phyloP scores from a whole-genome alignment of 1,140 invertebrate species.

The Olivierus martensii region DNA sequence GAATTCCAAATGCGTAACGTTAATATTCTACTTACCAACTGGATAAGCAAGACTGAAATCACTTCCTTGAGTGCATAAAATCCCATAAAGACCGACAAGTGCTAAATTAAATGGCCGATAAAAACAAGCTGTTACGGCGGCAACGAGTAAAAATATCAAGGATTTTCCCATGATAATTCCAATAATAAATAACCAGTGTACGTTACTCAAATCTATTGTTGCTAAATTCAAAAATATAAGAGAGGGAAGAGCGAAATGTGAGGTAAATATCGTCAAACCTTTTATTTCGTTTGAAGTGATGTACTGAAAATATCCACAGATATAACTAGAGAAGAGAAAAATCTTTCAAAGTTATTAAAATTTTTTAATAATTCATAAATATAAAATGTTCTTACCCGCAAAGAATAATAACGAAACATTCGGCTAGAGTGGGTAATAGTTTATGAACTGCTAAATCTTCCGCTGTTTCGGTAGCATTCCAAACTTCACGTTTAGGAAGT shows the following conservation, averaged over 20 bases:
- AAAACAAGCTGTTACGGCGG: conserved; percentile 59
- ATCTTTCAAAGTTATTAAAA: too few relatives aligned
- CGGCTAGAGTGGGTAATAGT: conserved; percentile 18
- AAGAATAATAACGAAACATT: conserved; percentile 32
- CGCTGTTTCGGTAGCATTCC: too few relatives aligned
- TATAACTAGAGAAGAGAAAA: conserved; percentile 44
- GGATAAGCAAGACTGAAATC: conserved; percentile 96
- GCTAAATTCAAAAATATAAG: conserved; percentile 84
- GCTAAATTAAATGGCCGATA: conserved; percentile 64
- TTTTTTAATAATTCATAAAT: too few relatives aligned
- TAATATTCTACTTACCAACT: conserved; percentile 18
- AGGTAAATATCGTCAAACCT: conserved; percentile 82
- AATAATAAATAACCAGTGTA: conserved; percentile 74
- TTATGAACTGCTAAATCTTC: conserved; percentile 5
- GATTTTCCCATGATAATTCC: conserved; percentile 74
- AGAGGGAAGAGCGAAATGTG: conserved; percentile 87
- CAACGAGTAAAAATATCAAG: conserved; percentile 69
- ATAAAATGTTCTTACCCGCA: conserved; percentile 35
- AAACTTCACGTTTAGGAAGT: too few relatives aligned
- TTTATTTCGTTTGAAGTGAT: conserved; percentile 74
- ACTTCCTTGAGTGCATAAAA: conserved; percentile 94
- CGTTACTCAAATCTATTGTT: conserved; percentile 56
- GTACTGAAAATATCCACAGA: conserved; percentile 68
- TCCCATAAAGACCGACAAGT: conserved; percentile 76
- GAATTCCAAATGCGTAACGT: too few relatives aligned